Evolutionary conservation across 1,140 invertebrate genomes (phyloP), one percentile per base, ranked within the genome.

Genomic region (Danaus melanippus): DNA sequence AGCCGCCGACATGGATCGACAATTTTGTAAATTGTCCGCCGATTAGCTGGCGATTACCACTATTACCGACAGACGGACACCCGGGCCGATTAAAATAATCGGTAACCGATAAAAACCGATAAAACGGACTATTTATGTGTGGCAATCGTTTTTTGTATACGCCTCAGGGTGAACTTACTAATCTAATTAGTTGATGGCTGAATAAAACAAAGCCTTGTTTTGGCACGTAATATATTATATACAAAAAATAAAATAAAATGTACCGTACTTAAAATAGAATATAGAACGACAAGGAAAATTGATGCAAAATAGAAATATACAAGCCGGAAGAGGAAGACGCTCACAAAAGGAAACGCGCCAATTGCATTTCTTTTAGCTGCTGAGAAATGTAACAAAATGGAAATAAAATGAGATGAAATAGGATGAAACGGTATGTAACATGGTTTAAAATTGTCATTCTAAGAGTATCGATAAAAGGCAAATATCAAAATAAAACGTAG

Each of bases 41-140:
- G 82, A 85, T 85, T 85, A 85, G 81, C 81, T 76, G 68, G 60
- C 81, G 79, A 83, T 83, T 85, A 85, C 82, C 74, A 74, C 75
- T 67, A 85, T 85, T 85, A 85, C 76, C 69, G 74, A 69, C 76
- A 75, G 78, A 75, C 81, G 79, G 76, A 85, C 82, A 85, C 82
- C 82, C 78, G 76, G 60, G 59, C 50, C 79, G 75, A 84, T 84
- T 84, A 84, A 79, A 81, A 84, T 84, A 84, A 84, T 84, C 81
- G 81, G 69, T 73, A 79, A 82, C 63, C 78, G 78, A 83, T 79
- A 80, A 76, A 79, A 77, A 75, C 69, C 71, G 72, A 79, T 79
- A 74, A 78, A 79, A 82, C 76, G 76, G 66, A 74, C 66, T 50
- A 48, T 60, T 75, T 68, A 65, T 64, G 56, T 58, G 69, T 56